Conservation (phyloP, 2,888 invertebrate genomes). For the Pharmacophagus antenor region DNA sequence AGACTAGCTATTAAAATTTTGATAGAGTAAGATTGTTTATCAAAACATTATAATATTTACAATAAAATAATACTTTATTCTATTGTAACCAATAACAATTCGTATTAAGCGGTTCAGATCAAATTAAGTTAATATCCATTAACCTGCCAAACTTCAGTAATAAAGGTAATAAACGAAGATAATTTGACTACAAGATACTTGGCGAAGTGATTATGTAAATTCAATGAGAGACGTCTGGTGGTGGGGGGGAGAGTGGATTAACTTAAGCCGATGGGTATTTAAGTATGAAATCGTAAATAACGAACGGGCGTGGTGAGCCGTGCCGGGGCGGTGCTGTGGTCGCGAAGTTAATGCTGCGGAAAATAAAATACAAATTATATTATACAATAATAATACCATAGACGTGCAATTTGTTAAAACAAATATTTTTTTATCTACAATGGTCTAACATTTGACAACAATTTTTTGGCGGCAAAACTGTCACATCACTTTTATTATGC, state of each 20-base stretch:
- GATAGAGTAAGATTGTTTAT: too few relatives aligned
- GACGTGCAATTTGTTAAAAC: background rate
- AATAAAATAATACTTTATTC: too few relatives aligned
- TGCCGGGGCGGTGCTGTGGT: constrained; percentile 36
- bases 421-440: too few relatives aligned
- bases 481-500: too few relatives aligned
- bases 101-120: background rate
- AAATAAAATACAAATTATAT: constrained; percentile 11
- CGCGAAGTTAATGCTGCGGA: constrained; percentile 31
- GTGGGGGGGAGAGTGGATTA: constrained; percentile 22
- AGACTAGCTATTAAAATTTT: too few relatives aligned
- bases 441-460: too few relatives aligned
- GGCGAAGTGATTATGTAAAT: constrained; percentile 38
- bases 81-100: background rate
- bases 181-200: constrained; percentile 7
- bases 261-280: constrained; percentile 35
- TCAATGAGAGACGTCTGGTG: constrained; percentile 31
- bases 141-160: constrained; percentile 1
- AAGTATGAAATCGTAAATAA: constrained; percentile 41
- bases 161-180: constrained; percentile 13
- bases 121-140: background rate
- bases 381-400: background rate
- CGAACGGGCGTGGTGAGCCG: constrained; percentile 38
- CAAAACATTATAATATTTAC: too few relatives aligned
- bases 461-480: too few relatives aligned